phyloP scores from a whole-genome alignment of 2,888 invertebrate species.

The Cryptus armator region DNA sequence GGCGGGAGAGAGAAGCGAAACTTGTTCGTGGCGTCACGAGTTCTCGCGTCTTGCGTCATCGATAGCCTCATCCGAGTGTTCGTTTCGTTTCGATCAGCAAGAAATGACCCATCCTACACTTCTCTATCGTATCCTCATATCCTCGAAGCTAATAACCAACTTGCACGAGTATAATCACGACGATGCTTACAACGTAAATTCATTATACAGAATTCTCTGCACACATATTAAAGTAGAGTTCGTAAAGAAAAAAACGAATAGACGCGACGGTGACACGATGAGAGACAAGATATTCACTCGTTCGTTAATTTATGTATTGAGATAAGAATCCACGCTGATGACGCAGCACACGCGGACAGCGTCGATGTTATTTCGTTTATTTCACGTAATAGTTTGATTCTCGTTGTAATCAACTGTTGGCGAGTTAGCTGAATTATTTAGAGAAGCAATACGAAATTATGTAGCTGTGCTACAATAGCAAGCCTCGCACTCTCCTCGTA shows the following conservation, averaged over 20 bases:
- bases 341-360: constrained; percentile 11
- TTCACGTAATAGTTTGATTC: constrained; percentile 13
- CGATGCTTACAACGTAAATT: constrained; percentile 15
- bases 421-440: constrained; percentile 6
- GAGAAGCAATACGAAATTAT: not conserved
- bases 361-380: constrained; percentile 29
- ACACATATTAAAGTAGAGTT: not conserved
- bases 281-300: not conserved
- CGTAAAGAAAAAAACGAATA: constrained; percentile 1
- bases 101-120: constrained; percentile 50
- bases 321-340: constrained; percentile 34
- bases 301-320: constrained; percentile 29
- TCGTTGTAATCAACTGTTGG: constrained; percentile 4
- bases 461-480: constrained; percentile 7
- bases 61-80: constrained; percentile 57
- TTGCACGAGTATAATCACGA: constrained; percentile 18
- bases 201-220: not conserved
- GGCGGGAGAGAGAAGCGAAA: constrained; percentile 46
- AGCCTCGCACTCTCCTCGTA: constrained; percentile 37
- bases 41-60: constrained; percentile 65
- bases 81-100: constrained; percentile 52
- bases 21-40: constrained; percentile 62
- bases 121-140: constrained; percentile 60
- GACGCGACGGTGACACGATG: not conserved
- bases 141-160: constrained; percentile 34